Evolutionary conservation across 2,888 invertebrate species (phyloP).

Genomic region (Apodemia hepburni): DNA sequence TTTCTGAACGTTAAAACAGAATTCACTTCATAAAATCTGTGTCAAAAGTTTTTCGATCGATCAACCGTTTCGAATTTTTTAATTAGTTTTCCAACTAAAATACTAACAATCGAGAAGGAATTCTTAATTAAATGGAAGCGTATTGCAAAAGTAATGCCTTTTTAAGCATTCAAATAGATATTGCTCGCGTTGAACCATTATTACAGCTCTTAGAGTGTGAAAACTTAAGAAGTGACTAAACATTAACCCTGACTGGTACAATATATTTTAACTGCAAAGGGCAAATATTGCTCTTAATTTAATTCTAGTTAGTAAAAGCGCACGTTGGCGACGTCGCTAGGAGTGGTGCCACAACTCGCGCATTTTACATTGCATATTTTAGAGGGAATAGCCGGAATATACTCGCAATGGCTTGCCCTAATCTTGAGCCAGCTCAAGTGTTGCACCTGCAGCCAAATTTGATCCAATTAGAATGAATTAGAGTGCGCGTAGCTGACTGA

Average conservation of each 20-base stretch:
- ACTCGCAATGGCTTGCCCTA: slow-evolving; percentile 73
- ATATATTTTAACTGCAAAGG: slow-evolving; percentile 66
- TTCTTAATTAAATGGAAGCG: slow-evolving; percentile 16
- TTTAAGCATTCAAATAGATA: slow-evolving; percentile 36
- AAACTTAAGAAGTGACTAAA: slow-evolving; percentile 62
- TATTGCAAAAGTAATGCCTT: too few species aligned
- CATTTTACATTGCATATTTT: slow-evolving; percentile 73
- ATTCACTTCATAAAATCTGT: slow-evolving; percentile 63
- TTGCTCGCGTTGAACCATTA: slow-evolving; percentile 29
- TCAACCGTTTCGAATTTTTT: slow-evolving; percentile 40
- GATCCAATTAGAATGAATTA: slow-evolving; percentile 78
- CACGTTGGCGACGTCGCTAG: slow-evolving; percentile 53
- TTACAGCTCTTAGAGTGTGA: slow-evolving; percentile 56
- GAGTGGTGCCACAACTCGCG: slow-evolving; percentile 61
- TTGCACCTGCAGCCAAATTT: slow-evolving; percentile 79
- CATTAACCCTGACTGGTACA: slow-evolving; percentile 68
- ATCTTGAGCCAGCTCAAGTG: slow-evolving; percentile 77
- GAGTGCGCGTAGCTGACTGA: slow-evolving; percentile 73
- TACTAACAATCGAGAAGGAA: background rate
- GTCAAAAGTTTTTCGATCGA: slow-evolving; percentile 64
- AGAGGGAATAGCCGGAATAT: slow-evolving; percentile 65
- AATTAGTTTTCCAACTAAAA: background rate
- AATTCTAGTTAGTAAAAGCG: slow-evolving; percentile 65
- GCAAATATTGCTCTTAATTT: slow-evolving; percentile 80
- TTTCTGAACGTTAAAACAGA: slow-evolving; percentile 58